Base-by-base conservation (phyloP, 2,113 vertebrate species). In the Pelecanoides urinatrix region DNA sequence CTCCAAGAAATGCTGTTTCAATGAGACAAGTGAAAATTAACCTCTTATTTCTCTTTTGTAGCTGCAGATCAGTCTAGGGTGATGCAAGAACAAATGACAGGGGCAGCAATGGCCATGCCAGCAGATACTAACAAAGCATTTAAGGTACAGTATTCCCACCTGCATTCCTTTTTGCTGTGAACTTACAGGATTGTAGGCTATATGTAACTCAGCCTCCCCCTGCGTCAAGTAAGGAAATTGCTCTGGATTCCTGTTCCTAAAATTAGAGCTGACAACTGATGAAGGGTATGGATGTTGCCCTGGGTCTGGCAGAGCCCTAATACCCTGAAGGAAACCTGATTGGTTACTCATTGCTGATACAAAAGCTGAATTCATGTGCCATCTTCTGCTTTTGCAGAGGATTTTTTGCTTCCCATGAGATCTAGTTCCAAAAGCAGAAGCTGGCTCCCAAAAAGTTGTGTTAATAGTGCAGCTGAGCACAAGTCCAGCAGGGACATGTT, bases 41-140 rank as follows among this genome's bases (percentile, higher is more conserved):
- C 38, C 27, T 93, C 77, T 65, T 30, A 0, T 92, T 90, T 91
- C 62, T 78, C 61, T 72, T 72, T 85, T 93, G 63, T 78, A 99
- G 99, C 99, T 83, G 99, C 99, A 30, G 99, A 99, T 97, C 99
- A 99, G 96, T 99, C 99, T 8, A 98, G 99, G 73, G 99, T 99
- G 97, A 99, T 99, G 99, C 99, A 99, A 95, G 99, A 99, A 88
- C 99, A 99, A 97, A 99, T 99, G 99, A 99, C 99, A 5, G 99
- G 99, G 26, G 99, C 99, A 44, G 99, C 99, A 73, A 99, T 99
- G 99, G 99, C 99, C 91, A 99, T 99, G 99, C 99, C 99, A 36
- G 99, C 99, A 56, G 99, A 99, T 66, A 99, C 99, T 81, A 99
- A 99, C 98, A 99, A 99, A 98, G 99, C 99, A 53, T 99, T 99